phyloP scores from a whole-genome alignment of 1,140 invertebrate species.

The Rhizoglyphus robini region DNA sequence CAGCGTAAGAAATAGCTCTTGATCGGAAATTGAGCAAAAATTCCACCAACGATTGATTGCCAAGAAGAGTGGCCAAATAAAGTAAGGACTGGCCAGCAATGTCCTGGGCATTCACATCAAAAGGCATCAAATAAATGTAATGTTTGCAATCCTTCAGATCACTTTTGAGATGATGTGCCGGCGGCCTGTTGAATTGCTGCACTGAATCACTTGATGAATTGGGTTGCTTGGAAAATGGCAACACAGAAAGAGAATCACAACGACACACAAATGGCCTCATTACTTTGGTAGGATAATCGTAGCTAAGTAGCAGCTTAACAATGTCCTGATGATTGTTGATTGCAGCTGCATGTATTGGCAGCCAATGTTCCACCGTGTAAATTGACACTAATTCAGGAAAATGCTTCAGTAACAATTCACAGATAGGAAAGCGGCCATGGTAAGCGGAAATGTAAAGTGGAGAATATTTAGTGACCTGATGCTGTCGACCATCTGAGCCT shows the following conservation, averaged over 20 bases:
- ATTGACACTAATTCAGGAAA: constrained; percentile 49
- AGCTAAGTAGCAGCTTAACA: constrained; percentile 61
- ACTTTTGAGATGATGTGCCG: not conserved
- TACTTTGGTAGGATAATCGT: constrained; percentile 59
- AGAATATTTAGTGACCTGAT: constrained; percentile 77
- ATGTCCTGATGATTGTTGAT: constrained; percentile 67
- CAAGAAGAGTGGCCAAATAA: constrained; percentile 69
- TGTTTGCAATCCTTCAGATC: constrained; percentile 36
- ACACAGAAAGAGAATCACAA: not conserved
- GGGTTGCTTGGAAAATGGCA: too few species aligned
- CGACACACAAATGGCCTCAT: constrained; percentile 43
- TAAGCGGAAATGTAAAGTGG: constrained; percentile 82
- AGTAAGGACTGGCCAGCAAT: constrained; percentile 74
- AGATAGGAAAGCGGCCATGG: constrained; percentile 65
- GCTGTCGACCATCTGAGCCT: constrained; percentile 67
- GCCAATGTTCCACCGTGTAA: constrained; percentile 75
- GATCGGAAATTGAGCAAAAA: constrained; percentile 58
- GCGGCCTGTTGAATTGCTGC: not conserved
- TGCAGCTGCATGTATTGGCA: constrained; percentile 79
- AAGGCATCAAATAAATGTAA: constrained; percentile 69
- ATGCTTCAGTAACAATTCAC: constrained; percentile 57
- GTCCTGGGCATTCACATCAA: constrained; percentile 78
- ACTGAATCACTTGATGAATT: not conserved
- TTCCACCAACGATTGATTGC: constrained; percentile 64
- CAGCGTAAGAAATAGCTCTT: constrained; percentile 36